These are phyloP conservation scores for Xenops minutus DNA, from an alignment of 2,797 vertebrate species.

Conservation along the genomic window DNA sequence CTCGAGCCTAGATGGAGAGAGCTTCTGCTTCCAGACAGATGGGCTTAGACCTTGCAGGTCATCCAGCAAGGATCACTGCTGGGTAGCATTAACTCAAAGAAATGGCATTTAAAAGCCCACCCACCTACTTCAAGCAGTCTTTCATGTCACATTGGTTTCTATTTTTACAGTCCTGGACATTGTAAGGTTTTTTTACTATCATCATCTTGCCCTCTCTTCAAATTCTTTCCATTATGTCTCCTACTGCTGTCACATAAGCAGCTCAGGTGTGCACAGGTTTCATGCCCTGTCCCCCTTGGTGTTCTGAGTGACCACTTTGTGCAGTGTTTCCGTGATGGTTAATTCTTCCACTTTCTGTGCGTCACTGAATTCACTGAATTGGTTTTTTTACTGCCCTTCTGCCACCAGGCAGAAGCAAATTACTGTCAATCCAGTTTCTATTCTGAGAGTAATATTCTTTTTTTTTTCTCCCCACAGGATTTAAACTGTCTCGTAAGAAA, in stretches of 20 bases:
- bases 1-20: not conserved
- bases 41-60: not conserved
- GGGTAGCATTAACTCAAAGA: not conserved
- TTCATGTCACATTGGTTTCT: not conserved
- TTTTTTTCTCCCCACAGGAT: constrained; percentile 63
- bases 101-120: not conserved
- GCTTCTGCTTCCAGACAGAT: not conserved
- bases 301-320: not conserved
- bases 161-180: not conserved
- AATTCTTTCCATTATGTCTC: not conserved
- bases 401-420: not conserved
- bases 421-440: not conserved
- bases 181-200: not conserved
- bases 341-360: not conserved
- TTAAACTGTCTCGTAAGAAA: constrained; percentile 70
- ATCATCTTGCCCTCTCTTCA: not conserved
- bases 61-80: not conserved
- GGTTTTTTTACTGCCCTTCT: not conserved
- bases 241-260: not conserved
- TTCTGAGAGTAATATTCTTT: constrained; percentile 18
- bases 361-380: not conserved
- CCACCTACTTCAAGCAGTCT: not conserved
- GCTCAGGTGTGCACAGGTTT: not conserved
- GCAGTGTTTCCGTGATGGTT: not conserved
- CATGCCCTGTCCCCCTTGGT: not conserved